A percentile compares a stretch with the other conserved stretches of the same genome.
Conservation (phyloP, 2,888 invertebrate genomes). For the Drosophila fulvimacula region DNA sequence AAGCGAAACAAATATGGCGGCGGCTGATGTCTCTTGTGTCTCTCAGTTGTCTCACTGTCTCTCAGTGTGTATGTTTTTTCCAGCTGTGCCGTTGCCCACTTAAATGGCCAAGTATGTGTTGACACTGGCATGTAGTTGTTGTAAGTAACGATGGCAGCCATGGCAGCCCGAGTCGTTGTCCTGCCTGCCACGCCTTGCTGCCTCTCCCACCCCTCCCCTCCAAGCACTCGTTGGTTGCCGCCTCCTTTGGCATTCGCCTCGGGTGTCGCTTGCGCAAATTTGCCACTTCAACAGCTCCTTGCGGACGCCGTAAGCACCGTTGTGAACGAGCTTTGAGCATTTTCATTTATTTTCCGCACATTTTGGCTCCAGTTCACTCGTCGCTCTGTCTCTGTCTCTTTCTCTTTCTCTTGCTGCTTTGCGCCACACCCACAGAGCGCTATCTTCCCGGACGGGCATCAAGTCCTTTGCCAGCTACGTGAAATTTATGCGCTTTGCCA, state of each 20-base stretch:
- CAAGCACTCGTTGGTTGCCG: not conserved
- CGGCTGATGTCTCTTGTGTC: constrained; percentile 5
- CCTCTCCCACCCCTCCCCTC: not conserved
- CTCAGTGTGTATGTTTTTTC: constrained; percentile 20
- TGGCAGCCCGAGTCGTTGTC: constrained; percentile 49
- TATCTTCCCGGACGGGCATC: constrained; percentile 9
- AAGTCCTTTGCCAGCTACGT: constrained; percentile 22
- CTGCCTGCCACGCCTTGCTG: constrained; percentile 44
- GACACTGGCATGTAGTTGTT: constrained; percentile 84
- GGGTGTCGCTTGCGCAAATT: constrained; percentile 84
- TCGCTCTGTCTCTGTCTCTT: constrained; percentile 27
- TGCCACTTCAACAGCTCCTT: constrained; percentile 85
- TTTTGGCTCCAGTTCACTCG: constrained; percentile 59
- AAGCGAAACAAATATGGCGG: constrained; percentile 77
- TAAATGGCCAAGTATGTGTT: constrained; percentile 84
- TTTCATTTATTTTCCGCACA: constrained; percentile 84
- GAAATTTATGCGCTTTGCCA: constrained; percentile 70
- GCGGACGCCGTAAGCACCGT: constrained; percentile 84
- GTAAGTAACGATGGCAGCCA: constrained; percentile 82
- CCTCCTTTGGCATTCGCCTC: constrained; percentile 49
- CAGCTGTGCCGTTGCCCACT: constrained; percentile 64
- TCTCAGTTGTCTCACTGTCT: constrained; percentile 6
- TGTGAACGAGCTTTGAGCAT: constrained; percentile 84
- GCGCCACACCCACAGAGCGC: constrained; percentile 47
- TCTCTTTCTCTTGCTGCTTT: constrained; percentile 7